These are phyloP conservation scores for Marasmarcha lunaedactyla DNA, from an alignment of 2,888 invertebrate genomes.

Conservation along the genomic window DNA sequence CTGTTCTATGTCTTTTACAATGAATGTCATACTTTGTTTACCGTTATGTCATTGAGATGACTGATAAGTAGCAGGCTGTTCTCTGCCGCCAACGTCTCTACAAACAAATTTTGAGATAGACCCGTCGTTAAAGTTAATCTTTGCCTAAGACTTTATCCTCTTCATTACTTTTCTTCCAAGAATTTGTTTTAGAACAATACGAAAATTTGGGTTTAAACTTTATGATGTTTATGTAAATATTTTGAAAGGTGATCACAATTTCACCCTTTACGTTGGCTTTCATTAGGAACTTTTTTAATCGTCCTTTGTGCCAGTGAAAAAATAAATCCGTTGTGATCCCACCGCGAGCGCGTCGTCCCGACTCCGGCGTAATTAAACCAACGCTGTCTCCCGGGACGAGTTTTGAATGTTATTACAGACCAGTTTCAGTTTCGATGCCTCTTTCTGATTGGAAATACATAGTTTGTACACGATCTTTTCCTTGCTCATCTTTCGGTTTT, in stretches of 20 bases:
- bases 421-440: constrained; percentile 47
- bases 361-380: constrained; percentile 64
- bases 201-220: constrained; percentile 8
- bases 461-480: neutral
- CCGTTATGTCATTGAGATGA: neutral
- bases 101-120: neutral
- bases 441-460: constrained; percentile 60
- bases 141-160: neutral
- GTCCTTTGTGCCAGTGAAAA: constrained; percentile 61
- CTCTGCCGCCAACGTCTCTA: neutral
- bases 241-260: constrained; percentile 27
- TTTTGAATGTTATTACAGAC: constrained; percentile 69
- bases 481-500: neutral
- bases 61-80: neutral
- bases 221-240: constrained; percentile 20
- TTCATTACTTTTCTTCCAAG: too few species aligned
- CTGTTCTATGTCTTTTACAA: neutral
- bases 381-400: constrained; percentile 59
- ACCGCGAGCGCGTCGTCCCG: constrained; percentile 40
- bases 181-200: neutral
- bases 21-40: neutral
- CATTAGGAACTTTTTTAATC: constrained; percentile 68
- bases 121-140: neutral
- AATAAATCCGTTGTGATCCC: constrained; percentile 56
- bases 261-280: constrained; percentile 55